Percentiles rank a stretch among this genome's conserved stretches.
Conservation (phyloP, 1,140 invertebrate species). For the Tetranychus cinnabarinus region DNA sequence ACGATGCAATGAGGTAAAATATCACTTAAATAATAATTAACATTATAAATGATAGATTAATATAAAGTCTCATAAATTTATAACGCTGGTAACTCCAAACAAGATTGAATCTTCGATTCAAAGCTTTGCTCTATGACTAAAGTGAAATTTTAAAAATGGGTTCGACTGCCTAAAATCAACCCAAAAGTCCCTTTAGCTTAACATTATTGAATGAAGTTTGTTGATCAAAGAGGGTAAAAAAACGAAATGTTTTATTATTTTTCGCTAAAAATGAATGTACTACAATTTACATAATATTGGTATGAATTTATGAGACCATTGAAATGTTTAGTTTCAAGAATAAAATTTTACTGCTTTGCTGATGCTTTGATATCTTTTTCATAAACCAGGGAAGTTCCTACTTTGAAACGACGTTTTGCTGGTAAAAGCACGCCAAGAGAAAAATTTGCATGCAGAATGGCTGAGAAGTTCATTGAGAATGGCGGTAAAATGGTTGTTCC, state of each 20-base stretch:
- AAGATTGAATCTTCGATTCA: too few relatives aligned
- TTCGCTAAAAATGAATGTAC: too few relatives aligned
- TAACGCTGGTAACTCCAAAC: neutral
- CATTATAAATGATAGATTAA: too few relatives aligned
- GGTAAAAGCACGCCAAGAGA: slow-evolving; percentile 94
- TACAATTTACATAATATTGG: too few relatives aligned
- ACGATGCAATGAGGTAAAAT: slow-evolving; percentile 6
- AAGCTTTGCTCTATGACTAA: too few relatives aligned
- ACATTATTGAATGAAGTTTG: too few relatives aligned
- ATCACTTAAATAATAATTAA: too few relatives aligned
- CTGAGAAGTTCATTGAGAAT: slow-evolving; percentile 48
- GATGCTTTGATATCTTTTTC: neutral
- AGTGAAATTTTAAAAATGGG: too few relatives aligned
- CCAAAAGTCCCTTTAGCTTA: too few relatives aligned
- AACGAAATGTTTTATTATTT: too few relatives aligned
- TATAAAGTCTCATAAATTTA: neutral
- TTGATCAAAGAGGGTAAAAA: too few relatives aligned
- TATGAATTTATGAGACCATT: neutral
- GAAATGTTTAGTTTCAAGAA: neutral
- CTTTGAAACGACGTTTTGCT: slow-evolving; percentile 64
- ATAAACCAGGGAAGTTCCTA: slow-evolving; percentile 31
- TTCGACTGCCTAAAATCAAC: too few relatives aligned
- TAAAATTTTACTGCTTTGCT: neutral
- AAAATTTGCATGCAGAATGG: slow-evolving; percentile 70
- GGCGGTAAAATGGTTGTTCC: slow-evolving; percentile 31